A percentile compares a stretch with the other conserved stretches of the same genome.
Conservation (phyloP, 2,888 invertebrate genomes). For the Hypomecis atomaria region DNA sequence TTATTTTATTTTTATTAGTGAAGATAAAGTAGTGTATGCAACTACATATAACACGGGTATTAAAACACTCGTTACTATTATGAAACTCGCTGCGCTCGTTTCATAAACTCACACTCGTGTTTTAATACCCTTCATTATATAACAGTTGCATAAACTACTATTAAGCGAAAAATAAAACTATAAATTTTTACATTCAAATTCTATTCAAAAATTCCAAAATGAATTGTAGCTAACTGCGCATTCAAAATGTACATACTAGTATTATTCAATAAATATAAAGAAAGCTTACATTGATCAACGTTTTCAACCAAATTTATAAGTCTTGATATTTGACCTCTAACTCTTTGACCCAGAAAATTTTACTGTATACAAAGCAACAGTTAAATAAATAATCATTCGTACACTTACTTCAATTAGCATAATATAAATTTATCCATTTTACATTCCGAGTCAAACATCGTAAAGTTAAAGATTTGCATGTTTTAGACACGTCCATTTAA, state of each 20-base stretch:
- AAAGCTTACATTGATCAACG: background rate
- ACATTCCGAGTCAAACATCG: conserved; percentile 23
- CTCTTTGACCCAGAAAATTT: background rate
- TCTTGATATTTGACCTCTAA: conserved; percentile 10
- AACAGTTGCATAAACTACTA: no score
- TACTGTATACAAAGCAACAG: conserved; percentile 3
- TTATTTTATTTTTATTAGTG: no score
- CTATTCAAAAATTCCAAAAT: no score
- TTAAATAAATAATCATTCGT: conserved; percentile 36
- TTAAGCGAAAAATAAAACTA: no score
- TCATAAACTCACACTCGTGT: no score
- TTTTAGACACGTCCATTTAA: conserved; percentile 30
- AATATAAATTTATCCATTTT: conserved; percentile 26
- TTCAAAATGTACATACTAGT: background rate
- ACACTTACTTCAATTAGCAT: conserved; percentile 24
- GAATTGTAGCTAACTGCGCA: background rate
- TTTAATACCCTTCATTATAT: no score
- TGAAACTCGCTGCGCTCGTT: no score
- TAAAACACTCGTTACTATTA: no score
- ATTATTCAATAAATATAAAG: no score
- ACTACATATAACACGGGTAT: no score
- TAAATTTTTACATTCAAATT: no score
- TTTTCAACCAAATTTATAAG: conserved; percentile 1
- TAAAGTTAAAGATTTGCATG: conserved; percentile 30
- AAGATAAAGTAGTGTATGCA: no score